Conservation (phyloP, 2,888 invertebrate species). For the Agrochola macilenta region DNA sequence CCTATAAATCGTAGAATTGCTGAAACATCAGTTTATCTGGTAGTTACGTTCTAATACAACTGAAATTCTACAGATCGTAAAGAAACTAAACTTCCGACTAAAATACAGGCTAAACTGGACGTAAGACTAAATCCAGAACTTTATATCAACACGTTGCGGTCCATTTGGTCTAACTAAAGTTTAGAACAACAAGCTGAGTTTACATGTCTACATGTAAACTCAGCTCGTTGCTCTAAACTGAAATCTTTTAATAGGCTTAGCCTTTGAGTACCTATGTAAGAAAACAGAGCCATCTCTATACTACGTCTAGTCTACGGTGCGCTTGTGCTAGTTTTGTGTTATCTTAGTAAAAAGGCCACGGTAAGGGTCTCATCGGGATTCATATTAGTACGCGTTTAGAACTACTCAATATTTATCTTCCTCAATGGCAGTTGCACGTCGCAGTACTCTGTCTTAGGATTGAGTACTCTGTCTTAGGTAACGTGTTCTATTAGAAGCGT, state of each 20-base stretch:
- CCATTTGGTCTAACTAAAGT: constrained; percentile 29
- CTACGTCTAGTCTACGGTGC: no score
- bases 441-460: neutral
- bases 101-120: constrained; percentile 24
- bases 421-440: neutral
- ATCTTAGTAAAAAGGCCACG: no score
- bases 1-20: constrained; percentile 36
- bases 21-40: constrained; percentile 20
- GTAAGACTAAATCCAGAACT: constrained; percentile 36
- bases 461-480: neutral
- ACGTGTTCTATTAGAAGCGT: neutral
- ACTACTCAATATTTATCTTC: no score
- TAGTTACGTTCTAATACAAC: constrained; percentile 15
- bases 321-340: no score
- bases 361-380: no score
- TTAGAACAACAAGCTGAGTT: constrained; percentile 26
- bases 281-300: no score
- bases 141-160: constrained; percentile 33
- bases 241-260: constrained; percentile 6
- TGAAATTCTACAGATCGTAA: constrained; percentile 9
- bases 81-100: neutral
- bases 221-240: neutral
- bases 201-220: no score
- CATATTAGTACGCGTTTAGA: no score
- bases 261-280: neutral